phyloP scores from a whole-genome alignment of 2,797 vertebrate species.

The Microcaecilia unicolor region DNA sequence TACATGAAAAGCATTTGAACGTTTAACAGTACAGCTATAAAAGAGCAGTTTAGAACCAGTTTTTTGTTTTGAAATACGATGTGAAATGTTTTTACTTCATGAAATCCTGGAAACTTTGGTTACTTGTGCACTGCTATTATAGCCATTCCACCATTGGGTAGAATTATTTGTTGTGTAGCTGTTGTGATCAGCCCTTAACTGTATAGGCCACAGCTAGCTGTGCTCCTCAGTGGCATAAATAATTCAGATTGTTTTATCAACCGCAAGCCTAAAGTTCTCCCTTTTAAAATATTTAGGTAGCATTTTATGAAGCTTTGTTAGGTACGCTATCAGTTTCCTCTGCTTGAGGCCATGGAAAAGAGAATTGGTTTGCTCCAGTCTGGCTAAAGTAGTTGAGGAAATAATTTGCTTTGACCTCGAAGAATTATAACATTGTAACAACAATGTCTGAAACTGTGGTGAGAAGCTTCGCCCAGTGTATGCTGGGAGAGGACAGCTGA shows the following conservation, averaged over 20 bases:
- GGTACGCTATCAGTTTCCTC: constrained; percentile 55
- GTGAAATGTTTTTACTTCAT: too few species aligned
- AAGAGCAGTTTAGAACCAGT: too few species aligned
- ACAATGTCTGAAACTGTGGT: constrained; percentile 16
- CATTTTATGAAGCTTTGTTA: constrained; percentile 47
- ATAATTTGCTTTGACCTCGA: background rate
- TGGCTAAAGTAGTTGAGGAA: constrained; percentile 8
- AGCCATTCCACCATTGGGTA: too few species aligned
- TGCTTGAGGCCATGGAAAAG: constrained; percentile 23
- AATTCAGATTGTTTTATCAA: constrained; percentile 50
- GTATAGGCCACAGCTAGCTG: background rate
- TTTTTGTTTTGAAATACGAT: too few species aligned
- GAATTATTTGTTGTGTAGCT: too few species aligned
- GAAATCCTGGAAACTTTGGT: too few species aligned
- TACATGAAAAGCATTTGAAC: too few species aligned
- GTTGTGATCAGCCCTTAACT: background rate
- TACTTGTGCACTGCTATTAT: too few species aligned
- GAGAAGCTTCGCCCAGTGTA: constrained; percentile 7
- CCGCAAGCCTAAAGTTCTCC: constrained; percentile 49
- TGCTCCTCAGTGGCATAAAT: constrained; percentile 45
- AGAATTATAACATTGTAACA: constrained; percentile 11
- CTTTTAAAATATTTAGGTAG: constrained; percentile 80
- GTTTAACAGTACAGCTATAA: too few species aligned
- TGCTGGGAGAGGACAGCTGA: constrained; percentile 29
- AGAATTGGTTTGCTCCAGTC: constrained; percentile 28